A percentile compares a stretch with the other conserved stretches of the same genome.
Conservation (phyloP, 2,888 invertebrate species). For the Zygogramma bicolorata region DNA sequence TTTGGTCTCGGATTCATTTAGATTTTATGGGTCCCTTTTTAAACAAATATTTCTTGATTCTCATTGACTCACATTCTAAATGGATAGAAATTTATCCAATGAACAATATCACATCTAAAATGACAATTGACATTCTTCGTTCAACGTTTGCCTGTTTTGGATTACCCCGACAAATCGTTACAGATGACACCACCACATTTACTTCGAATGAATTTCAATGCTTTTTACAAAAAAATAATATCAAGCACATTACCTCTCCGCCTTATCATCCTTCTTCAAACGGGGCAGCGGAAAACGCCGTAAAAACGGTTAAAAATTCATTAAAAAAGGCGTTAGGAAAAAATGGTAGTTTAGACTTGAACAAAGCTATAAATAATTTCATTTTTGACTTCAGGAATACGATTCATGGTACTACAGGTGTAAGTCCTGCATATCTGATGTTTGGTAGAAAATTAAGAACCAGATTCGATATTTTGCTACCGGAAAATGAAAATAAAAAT, state of each 20-base stretch:
- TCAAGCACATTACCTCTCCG: neutral
- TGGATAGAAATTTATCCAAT: neutral
- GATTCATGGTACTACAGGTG: neutral
- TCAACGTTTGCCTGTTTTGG: neutral
- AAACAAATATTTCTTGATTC: no score
- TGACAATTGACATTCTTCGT: neutral
- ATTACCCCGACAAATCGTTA: neutral
- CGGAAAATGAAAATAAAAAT: neutral
- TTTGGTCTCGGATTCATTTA: neutral
- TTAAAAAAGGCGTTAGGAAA: neutral
- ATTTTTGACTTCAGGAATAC: neutral
- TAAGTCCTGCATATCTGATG: neutral
- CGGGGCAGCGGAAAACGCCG: neutral
- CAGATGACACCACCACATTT: neutral
- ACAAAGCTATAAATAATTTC: neutral
- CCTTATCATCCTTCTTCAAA: neutral
- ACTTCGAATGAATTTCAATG: neutral
- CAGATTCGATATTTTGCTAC: neutral
- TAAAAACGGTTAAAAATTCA: neutral
- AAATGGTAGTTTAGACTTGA: neutral
- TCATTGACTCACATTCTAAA: neutral
- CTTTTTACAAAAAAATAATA: neutral
- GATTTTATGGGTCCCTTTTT: neutral
- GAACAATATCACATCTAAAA: neutral
- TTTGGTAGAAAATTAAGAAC: neutral